Percentiles rank a stretch among this genome's conserved stretches.
These are phyloP conservation scores for Rhagoletis pomonella DNA, from an alignment of 1,140 invertebrate species.

Conservation along the genomic window DNA sequence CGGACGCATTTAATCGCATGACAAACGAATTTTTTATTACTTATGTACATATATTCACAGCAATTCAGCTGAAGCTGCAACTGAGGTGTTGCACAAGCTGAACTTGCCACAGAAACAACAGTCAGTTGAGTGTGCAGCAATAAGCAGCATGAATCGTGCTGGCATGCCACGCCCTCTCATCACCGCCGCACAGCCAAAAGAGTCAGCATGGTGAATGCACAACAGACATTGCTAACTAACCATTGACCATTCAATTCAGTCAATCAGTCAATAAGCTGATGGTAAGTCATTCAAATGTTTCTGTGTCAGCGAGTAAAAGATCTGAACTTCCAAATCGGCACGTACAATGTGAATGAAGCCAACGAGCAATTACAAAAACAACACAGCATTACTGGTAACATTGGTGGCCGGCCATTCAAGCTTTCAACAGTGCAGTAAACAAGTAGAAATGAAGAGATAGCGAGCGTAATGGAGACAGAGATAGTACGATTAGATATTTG, in stretches of 20 bases:
- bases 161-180: neutral
- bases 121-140: no score
- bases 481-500: neutral
- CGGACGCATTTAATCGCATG: slow-evolving; percentile 21
- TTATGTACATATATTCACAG: neutral
- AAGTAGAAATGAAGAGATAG: neutral
- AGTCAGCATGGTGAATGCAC: neutral
- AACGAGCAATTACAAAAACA: slow-evolving; percentile 1
- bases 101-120: neutral
- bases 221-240: neutral
- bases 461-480: neutral
- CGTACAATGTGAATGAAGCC: slow-evolving; percentile 11
- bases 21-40: neutral
- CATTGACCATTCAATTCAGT: slow-evolving; percentile 5
- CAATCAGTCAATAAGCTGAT: slow-evolving; percentile 20
- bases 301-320: slow-evolving; percentile 23
- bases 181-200: neutral
- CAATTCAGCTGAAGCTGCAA: neutral
- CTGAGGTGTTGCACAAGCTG: neutral
- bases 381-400: neutral
- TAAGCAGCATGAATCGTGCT: neutral
- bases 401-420: no score
- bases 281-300: slow-evolving; percentile 42
- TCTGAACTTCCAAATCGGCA: slow-evolving; percentile 40
- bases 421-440: slow-evolving; percentile 11